These are phyloP conservation scores for Pollachius pollachius DNA, from an alignment of 2,113 vertebrate genomes.

Conservation along the genomic window DNA sequence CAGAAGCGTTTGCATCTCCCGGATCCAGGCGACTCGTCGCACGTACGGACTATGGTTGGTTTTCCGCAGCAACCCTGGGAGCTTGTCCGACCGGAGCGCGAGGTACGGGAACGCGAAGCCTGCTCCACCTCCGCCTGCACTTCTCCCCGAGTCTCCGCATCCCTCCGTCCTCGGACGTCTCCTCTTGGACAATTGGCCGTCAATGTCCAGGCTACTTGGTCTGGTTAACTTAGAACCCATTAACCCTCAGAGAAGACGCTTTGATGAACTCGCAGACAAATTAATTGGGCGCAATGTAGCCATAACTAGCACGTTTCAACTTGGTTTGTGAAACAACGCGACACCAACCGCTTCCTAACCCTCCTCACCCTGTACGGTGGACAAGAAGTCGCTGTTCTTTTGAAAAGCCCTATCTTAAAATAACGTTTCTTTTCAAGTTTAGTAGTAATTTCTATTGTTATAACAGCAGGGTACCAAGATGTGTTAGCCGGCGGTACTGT, in stretches of 20 bases:
- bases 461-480: no score
- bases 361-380: no score
- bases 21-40: slow-evolving; percentile 74
- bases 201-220: slow-evolving; percentile 78
- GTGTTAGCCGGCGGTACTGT: no score
- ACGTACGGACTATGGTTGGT: slow-evolving; percentile 78
- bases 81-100: slow-evolving; percentile 73
- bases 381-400: no score
- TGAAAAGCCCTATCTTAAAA: no score
- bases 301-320: slow-evolving; percentile 50
- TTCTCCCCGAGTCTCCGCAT: slow-evolving; percentile 46
- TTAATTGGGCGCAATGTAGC: slow-evolving; percentile 25
- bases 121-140: slow-evolving; percentile 44
- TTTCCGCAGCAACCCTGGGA: slow-evolving; percentile 75
- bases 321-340: slow-evolving; percentile 4
- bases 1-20: slow-evolving; percentile 77
- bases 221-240: slow-evolving; percentile 85
- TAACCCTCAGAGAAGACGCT: slow-evolving; percentile 42
- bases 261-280: slow-evolving; percentile 13
- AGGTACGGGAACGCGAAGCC: slow-evolving; percentile 74
- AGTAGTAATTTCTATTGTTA: no score
- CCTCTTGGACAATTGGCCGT: slow-evolving; percentile 52
- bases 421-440: no score
- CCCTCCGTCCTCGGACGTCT: slow-evolving; percentile 34
- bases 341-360: no score